These are phyloP conservation scores for Syrrhaptes paradoxus DNA, from an alignment of 2,113 vertebrate genomes.

Conservation along the genomic window DNA sequence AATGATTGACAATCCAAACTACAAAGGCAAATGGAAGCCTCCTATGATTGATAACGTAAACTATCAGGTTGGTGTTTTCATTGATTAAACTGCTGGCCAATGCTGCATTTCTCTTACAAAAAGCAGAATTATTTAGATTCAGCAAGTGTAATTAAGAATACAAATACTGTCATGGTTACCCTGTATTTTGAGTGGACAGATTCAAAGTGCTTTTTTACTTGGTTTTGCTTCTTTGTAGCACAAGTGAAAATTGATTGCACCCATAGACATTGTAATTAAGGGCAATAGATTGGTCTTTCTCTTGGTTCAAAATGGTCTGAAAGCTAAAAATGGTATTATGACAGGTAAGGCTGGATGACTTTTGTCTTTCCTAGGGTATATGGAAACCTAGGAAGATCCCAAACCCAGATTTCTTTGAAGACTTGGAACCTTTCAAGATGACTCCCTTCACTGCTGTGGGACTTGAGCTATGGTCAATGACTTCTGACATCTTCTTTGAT, in stretches of 20 bases:
- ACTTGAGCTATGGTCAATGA: constrained; percentile 98
- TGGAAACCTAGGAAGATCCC: constrained; percentile 97
- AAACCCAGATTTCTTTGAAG: constrained; percentile 96
- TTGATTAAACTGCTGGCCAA: not conserved
- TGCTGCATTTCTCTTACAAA: not conserved
- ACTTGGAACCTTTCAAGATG: constrained; percentile 95
- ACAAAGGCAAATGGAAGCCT: constrained; percentile 98
- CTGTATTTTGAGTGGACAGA: not conserved
- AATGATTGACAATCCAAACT: constrained; percentile 92
- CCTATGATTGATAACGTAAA: constrained; percentile 98
- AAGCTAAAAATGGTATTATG: not conserved
- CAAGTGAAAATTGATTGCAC: not conserved
- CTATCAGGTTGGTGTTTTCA: constrained; percentile 87
- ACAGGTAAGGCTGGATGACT: not conserved
- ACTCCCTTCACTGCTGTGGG: constrained; percentile 90
- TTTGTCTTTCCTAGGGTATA: constrained; percentile 81
- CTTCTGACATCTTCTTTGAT: constrained; percentile 97
- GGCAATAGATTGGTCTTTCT: not conserved
- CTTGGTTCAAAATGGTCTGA: not conserved
- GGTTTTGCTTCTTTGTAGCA: not conserved
- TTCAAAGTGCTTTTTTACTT: not conserved
- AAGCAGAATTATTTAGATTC: not conserved
- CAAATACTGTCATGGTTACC: not conserved
- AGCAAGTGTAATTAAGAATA: not conserved
- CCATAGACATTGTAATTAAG: not conserved